Evolutionary conservation across 2,797 vertebrate species (phyloP), one percentile per base, ranked within the genome.

Genomic region (Scyliorhinus canicula): DNA sequence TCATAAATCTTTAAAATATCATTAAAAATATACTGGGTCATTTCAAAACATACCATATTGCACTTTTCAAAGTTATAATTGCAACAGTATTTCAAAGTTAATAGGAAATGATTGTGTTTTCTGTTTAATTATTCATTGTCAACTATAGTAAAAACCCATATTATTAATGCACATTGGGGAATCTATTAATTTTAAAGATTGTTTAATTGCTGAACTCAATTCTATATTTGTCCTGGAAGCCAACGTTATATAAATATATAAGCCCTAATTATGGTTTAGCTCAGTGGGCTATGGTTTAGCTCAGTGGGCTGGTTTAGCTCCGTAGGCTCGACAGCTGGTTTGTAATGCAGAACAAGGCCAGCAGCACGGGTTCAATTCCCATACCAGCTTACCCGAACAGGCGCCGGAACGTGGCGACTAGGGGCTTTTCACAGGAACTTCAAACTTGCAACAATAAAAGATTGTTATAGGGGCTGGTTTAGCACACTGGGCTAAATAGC

Each of bases 141-240:
- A 90, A 90, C 86, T 90, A n/a, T 60, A 60, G 52, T 90, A 90
- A 90, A n/a, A 90, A 21, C 60, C 55, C 55, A 90, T 60, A n/a
- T 35, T 12, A 57, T 57, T 40, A 90, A 90, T n/a, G 35, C 14
- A 90, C 52, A 60, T n/a, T 1, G 52, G 52, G 31, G 4, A 14
- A 60, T 57, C 85, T 55, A 60, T 90, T 60, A 55, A 90, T 90
- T 90, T 90, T 60, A 60, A 60, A 57, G 55, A 60, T 12, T 90
- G 55, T n/a, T n/a, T 82, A 82, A 82, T 82, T n/a, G 3, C 31
- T 60, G 31, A 85, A 85, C 50, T 90, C 57, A 40, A 21, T 40
- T n/a, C 31, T 14, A 65, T n/a, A 40, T 26, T n/a, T 93, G 3
- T 3, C 63, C 2, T 3, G 19, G 21, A 93, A 47, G 1, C 14